Evolutionary conservation across 2,888 invertebrate genomes (phyloP).

Genomic region (Zele albiditarsus): DNA sequence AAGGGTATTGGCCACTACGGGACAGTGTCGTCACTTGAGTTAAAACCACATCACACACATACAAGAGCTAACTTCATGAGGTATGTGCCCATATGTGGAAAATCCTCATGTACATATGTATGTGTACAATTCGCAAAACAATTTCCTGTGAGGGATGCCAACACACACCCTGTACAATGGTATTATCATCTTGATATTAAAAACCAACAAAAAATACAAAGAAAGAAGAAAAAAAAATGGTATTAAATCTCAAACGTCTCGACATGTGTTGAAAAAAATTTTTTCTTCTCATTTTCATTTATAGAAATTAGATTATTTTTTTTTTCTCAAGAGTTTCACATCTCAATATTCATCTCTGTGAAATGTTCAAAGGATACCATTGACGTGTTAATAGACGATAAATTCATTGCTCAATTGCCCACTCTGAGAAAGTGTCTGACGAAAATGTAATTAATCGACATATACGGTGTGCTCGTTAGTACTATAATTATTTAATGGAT

Average conservation of each 20-base stretch:
- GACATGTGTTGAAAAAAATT: no score
- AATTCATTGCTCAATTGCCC: conserved; percentile 18
- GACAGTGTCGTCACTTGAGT: conserved; percentile 17
- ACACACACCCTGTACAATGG: neutral
- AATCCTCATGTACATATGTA: neutral
- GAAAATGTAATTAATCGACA: conserved; percentile 22
- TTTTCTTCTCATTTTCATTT: no score
- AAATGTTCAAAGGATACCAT: neutral
- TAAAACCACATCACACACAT: conserved; percentile 33
- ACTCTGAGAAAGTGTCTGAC: conserved; percentile 9
- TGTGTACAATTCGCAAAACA: neutral
- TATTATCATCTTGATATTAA: neutral
- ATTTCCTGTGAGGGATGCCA: neutral
- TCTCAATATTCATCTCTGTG: neutral
- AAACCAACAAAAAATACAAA: neutral
- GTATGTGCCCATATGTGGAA: neutral
- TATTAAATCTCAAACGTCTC: neutral
- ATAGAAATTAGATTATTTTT: no score
- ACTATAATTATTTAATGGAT: conserved; percentile 36
- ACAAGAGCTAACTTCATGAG: neutral
- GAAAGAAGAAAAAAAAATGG: neutral
- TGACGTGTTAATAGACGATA: conserved; percentile 18
- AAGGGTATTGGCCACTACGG: conserved; percentile 4
- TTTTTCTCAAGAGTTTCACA: no score
- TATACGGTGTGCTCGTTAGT: conserved; percentile 21